Conservation (phyloP, 2,888 invertebrate genomes). For the Lasioglossum marginatum region DNA sequence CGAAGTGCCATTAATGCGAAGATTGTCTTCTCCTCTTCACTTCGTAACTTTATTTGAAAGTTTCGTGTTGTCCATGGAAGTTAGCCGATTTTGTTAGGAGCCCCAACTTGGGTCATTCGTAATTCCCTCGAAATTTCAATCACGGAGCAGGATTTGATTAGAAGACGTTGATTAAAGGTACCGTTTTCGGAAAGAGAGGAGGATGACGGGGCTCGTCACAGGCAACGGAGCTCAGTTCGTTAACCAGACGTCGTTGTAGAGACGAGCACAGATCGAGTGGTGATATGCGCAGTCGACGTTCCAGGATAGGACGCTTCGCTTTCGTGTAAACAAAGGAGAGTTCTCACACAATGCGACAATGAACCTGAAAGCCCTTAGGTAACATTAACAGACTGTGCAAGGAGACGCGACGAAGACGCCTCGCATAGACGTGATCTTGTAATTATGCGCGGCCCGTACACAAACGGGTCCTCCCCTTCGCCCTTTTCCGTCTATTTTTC, state of each 20-base stretch:
- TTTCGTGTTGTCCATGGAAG: not conserved
- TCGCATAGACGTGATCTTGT: constrained; percentile 73
- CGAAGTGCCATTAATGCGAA: not conserved
- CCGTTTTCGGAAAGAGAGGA: constrained; percentile 36
- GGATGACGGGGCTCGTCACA: constrained; percentile 39
- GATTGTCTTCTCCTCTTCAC: not conserved
- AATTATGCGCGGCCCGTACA: constrained; percentile 75
- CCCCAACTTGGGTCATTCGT: not conserved
- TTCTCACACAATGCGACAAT: constrained; percentile 79
- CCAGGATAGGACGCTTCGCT: constrained; percentile 52
- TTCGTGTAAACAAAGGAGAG: constrained; percentile 75
- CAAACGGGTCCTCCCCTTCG: constrained; percentile 57
- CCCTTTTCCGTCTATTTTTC: constrained; percentile 27
- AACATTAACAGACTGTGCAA: constrained; percentile 65
- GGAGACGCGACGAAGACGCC: constrained; percentile 63
- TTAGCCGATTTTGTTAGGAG: not conserved
- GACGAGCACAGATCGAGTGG: constrained; percentile 72
- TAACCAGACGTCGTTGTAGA: constrained; percentile 73
- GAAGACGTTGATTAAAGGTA: constrained; percentile 30
- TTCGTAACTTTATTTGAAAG: not conserved
- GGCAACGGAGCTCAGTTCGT: constrained; percentile 70
- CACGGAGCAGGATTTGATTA: constrained; percentile 41
- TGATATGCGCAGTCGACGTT: constrained; percentile 70
- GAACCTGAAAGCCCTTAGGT: constrained; percentile 77
- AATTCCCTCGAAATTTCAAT: not conserved